Base-by-base conservation (phyloP, 2,888 invertebrate species). In the Drosophila kanekoi region DNA sequence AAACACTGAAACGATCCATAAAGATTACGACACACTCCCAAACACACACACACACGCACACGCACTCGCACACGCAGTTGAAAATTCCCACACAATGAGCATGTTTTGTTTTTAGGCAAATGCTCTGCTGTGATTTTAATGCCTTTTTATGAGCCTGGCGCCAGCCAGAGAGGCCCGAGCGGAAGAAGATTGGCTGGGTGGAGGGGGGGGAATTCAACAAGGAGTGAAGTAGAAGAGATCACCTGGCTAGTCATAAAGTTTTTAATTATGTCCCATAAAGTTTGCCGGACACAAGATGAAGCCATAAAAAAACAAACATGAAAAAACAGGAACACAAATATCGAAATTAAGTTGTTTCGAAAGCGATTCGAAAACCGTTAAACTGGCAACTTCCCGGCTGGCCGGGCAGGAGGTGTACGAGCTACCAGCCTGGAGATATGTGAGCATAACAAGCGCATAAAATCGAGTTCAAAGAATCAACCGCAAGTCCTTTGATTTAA, bases 291-390 rank as follows among this genome's bases (percentile, higher is more conserved):
- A 65, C 54, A 60, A 81, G 87, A 82, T 89, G 51, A 89, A 89
- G 87, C 38, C 87, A 89, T 89, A 89, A 89, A 78, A n/a, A 40
- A 10, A 53, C 38, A 45, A 32, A 52, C 10, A 18, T 20, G 20
- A 43, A 20, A 20, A 40, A 40, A 16, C 14, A 16, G 11, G 13
- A 16, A 23, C 8, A 65, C 11, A 62, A 47, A 5, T 57, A 67
- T 49, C 54, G 40, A 77, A 84, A 89, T 87, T 45, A 84, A 87
- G 89, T 77, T 87, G 85, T 87, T 60, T 79, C 60, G 54, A 59
- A 63, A 63, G 35, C 54, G 69, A 79, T 79, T 52, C 61, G 51
- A 60, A 38, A 52, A 53, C 63, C 71, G 45, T 61, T 61, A 70
- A 41, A 14, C 37, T 33, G 28, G 32, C 3, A 28, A 44, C 47